Base-by-base conservation (phyloP, 1,140 invertebrate genomes). In the Eciton burchellii region DNA sequence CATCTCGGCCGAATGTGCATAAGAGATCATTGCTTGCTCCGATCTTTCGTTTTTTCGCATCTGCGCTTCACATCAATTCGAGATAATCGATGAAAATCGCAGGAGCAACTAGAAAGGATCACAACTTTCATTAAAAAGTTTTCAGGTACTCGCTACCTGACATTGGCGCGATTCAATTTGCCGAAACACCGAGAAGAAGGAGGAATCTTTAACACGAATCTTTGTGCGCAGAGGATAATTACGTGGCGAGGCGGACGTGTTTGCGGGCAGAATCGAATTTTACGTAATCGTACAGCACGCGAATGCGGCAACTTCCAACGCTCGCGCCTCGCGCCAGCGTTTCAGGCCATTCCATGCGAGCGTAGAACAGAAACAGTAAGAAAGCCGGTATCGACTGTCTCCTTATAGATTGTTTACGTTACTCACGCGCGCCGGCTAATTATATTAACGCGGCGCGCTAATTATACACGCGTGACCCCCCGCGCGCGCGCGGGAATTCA, bases 401-500 rank as follows among this genome's bases (percentile, higher is more conserved):
- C 52, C 0, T 21, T 26, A 56, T 45, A 76, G 49, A 3, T 70
- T 35, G 43, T 63, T 79, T 68, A 45, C 29, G 12, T 74, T n/a
- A 43, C 26, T 24, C 57, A 74, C 24, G 5, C 47, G 21, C 74
- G 29, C 52, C 21, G 11, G 24, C 63, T 26, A 16, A 21, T 12
- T 70, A 68, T 24, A 77, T 68, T 47, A 54, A 54, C n/a, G n/a
- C 66, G 11, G 43, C 26, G 14, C 29, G 21, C 49, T 57, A 71
- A 79, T 79, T 41, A 35, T 35, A 35, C 6, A 35, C 6, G 6
- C 6, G 35, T 35, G 6, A 3, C 35, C 35, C 2, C 35, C 43
- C 9, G 52, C 41, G 54, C 21, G 52, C 54, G 24, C 47, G 35
- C 68, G 29, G 41, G 68, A 79, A 70, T 79, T 79, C 56, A 1